phyloP scores from a whole-genome alignment of 2,888 invertebrate species.

The Hyposoter didymator region DNA sequence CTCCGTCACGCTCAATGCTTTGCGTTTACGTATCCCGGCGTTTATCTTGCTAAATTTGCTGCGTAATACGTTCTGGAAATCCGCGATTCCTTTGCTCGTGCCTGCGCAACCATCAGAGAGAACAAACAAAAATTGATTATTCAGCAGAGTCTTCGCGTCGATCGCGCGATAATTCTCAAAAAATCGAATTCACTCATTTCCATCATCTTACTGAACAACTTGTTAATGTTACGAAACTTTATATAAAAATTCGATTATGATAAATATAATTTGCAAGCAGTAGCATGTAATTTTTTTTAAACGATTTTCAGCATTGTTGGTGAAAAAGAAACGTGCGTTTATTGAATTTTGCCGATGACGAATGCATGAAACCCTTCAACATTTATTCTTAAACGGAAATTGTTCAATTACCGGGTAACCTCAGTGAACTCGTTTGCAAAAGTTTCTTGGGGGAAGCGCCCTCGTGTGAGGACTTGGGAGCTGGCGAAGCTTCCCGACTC shows the following conservation, averaged over 20 bases:
- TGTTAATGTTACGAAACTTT: no score
- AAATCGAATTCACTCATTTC: no score
- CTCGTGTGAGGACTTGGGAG: conserved; percentile 79
- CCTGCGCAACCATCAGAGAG: conserved; percentile 71
- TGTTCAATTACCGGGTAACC: conserved; percentile 82
- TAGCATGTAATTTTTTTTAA: no score
- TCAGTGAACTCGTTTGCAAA: conserved; percentile 83
- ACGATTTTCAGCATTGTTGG: no score
- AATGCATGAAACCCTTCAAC: background rate
- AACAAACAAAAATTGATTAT: background rate
- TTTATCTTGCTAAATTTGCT: conserved; percentile 90
- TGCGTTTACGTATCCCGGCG: conserved; percentile 88
- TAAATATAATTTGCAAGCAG: no score
- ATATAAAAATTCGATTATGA: no score
- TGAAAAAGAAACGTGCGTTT: no score
- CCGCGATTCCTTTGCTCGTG: conserved; percentile 87
- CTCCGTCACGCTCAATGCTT: conserved; percentile 90
- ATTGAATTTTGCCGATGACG: no score
- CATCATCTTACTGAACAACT: no score
- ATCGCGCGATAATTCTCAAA: background rate
- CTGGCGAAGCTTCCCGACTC: conserved; percentile 82
- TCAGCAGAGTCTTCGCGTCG: background rate
- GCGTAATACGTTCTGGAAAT: conserved; percentile 86
- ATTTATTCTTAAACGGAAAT: background rate
- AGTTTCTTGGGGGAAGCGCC: conserved; percentile 79